These are phyloP conservation scores for Plagiodera versicolora DNA, from an alignment of 2,888 invertebrate genomes.

Conservation along the genomic window DNA sequence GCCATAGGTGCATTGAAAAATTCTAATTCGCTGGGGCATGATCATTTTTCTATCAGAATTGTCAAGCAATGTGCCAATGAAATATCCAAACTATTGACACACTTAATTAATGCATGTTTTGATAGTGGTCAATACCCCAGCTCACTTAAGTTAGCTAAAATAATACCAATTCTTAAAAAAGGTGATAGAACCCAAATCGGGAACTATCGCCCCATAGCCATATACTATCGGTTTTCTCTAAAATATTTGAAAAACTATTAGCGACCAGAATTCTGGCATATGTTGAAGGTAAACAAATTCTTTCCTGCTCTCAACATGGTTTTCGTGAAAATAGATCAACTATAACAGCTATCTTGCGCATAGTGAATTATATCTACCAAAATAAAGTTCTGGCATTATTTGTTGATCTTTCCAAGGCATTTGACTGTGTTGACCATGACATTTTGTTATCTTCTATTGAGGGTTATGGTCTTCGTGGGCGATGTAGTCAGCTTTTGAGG, in stretches of 20 bases:
- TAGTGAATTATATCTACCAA: neutral
- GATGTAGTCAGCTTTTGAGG: neutral
- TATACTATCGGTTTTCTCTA: neutral
- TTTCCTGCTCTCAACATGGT: neutral
- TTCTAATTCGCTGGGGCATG: neutral
- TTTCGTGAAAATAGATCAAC: no score
- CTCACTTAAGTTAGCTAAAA: neutral
- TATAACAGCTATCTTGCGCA: neutral
- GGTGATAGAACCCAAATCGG: neutral
- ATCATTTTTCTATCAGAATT: neutral
- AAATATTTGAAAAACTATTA: neutral
- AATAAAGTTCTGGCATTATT: neutral
- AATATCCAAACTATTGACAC: neutral
- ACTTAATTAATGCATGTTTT: neutral
- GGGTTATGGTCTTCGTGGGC: neutral
- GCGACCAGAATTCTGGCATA: neutral
- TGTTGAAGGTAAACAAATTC: neutral
- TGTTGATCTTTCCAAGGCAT: neutral
- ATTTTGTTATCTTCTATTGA: neutral
- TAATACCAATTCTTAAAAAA: neutral
- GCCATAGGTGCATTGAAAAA: neutral
- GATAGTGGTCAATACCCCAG: neutral
- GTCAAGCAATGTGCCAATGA: neutral
- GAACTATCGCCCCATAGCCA: neutral
- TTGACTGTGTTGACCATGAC: neutral